phyloP scores from a whole-genome alignment of 2,113 vertebrate species.

The Chlamydotis undulata region DNA sequence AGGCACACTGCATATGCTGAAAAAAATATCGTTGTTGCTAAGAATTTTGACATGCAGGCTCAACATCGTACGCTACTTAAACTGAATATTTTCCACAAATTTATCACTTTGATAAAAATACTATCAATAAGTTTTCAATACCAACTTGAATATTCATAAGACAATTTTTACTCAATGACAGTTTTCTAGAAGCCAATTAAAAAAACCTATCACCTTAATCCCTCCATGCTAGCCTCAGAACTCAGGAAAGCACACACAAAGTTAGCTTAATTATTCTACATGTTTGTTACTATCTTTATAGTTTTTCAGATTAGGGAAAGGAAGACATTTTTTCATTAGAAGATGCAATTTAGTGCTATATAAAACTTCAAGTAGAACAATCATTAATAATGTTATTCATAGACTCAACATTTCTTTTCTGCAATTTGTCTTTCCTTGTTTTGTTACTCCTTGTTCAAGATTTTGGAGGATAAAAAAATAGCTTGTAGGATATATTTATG shows the following conservation, averaged over 20 bases:
- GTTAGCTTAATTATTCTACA: background rate
- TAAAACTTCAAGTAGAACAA: background rate
- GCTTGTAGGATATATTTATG: background rate
- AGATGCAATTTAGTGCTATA: background rate
- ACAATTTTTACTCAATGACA: background rate
- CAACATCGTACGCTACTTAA: background rate
- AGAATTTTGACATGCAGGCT: background rate
- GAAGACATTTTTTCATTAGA: background rate
- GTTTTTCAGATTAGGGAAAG: background rate
- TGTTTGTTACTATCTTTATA: background rate
- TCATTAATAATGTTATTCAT: background rate
- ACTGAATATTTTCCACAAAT: background rate
- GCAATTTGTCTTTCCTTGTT: background rate
- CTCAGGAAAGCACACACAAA: background rate
- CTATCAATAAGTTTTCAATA: background rate
- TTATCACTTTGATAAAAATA: background rate
- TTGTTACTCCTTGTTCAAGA: background rate
- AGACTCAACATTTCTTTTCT: background rate
- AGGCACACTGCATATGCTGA: rapidly evolving
- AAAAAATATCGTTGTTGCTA: background rate
- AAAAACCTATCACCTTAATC: background rate
- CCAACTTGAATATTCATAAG: background rate
- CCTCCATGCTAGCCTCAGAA: background rate
- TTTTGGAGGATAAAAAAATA: background rate
- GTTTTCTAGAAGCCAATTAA: background rate